Evolutionary conservation across 2,888 invertebrate genomes (phyloP), one percentile per base, ranked within the genome.

Genomic region (Sialis fuliginosa): DNA sequence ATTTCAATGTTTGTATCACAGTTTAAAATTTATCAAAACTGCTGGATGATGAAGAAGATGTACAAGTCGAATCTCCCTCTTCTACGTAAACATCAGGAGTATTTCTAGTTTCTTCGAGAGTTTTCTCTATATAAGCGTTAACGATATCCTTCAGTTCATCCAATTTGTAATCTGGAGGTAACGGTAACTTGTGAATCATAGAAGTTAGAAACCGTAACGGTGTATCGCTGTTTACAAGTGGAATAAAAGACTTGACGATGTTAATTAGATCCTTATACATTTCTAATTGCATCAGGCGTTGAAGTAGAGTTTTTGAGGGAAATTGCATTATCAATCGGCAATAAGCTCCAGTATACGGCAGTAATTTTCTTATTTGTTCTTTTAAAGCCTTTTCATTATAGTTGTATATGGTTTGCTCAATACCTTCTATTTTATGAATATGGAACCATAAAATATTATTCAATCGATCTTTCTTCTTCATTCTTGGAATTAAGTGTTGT

Each of bases 71-170:
- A 2, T 22, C 22, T 22, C 22, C 22, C 4, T 22, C 22, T 22
- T 22, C 22, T 22, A 22, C 22, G 4, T 22, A 22, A 22, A 22
- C 22, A 22, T 22, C 22, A 22, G 22, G 22, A 22, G 22, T 4
- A 22, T 22, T 2, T 22, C 22, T 22, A 22, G 22, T 22, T 22
- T 22, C 22, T 22, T 22, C 22, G 2, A 22, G 22, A 35, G 35
- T 13, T n/a, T 39, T 39, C 6, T 13, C 22, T 7, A 43, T 9
- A 32, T 30, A 32, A 5, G 5, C 7, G 10, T 43, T 30, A 10
- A n/a, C 10, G n/a, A 43, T 44, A 33, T 46, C 39, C 7, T 31
- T 39, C 8, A 46, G 10, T n/a, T 46, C 45, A n/a, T 45, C 40
- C 9, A 33, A 6, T 8, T 22, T 39, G 13, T 39, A 46, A 10